These are phyloP conservation scores for Xestia sexstrigata DNA, from an alignment of 2,888 invertebrate genomes.

Conservation along the genomic window DNA sequence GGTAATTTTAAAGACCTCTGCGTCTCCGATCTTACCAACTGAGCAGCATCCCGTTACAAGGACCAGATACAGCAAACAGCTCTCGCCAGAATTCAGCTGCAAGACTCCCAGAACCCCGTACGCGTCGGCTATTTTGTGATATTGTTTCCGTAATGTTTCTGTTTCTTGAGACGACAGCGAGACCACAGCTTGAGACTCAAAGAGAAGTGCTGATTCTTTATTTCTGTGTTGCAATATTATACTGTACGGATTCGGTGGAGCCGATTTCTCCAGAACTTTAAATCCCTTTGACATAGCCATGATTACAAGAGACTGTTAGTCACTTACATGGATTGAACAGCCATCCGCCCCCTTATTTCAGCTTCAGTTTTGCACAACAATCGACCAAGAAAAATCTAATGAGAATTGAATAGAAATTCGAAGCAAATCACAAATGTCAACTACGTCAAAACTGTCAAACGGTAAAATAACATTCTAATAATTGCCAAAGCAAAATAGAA, in stretches of 20 bases:
- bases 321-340: constrained; percentile 70
- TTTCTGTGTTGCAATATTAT: constrained; percentile 97
- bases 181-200: constrained; percentile 98
- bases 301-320: constrained; percentile 61
- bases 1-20: constrained; percentile 98
- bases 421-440: constrained; percentile 53
- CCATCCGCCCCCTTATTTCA: constrained; percentile 81
- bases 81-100: constrained; percentile 96
- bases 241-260: constrained; percentile 96
- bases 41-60: constrained; percentile 99
- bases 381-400: constrained; percentile 59
- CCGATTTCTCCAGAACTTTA: constrained; percentile 96
- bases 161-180: constrained; percentile 96
- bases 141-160: constrained; percentile 96
- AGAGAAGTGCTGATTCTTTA: constrained; percentile 96
- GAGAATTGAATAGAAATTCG: constrained; percentile 43
- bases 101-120: constrained; percentile 99
- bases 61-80: constrained; percentile 96
- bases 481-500: neutral
- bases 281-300: constrained; percentile 99
- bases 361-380: constrained; percentile 58
- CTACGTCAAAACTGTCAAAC: constrained; percentile 62
- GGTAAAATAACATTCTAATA: constrained; percentile 36
- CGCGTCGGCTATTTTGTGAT: constrained; percentile 97
- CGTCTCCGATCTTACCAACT: constrained; percentile 98